These are phyloP conservation scores for Ectemnius cavifrons DNA, from an alignment of 2,888 invertebrate species.

Conservation along the genomic window DNA sequence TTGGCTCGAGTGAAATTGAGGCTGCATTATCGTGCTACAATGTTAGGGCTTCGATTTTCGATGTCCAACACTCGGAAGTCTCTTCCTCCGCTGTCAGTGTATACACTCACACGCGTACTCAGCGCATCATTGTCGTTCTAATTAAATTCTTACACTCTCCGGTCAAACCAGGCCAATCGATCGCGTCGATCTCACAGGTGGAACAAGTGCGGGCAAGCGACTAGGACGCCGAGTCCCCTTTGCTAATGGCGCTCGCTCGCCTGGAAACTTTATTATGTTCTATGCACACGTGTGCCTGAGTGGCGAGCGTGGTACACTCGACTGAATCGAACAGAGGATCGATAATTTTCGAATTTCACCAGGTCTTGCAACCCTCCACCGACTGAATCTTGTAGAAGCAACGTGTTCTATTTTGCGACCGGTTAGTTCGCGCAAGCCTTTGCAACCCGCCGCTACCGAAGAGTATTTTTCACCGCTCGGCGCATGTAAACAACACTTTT, in stretches of 20 bases:
- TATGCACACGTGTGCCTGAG: no score
- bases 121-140: constrained; percentile 46
- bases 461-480: constrained; percentile 35
- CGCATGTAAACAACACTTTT: constrained; percentile 39
- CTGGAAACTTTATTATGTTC: constrained; percentile 43
- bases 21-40: no score
- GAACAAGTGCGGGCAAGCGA: constrained; percentile 26
- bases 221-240: constrained; percentile 45
- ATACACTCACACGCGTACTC: not conserved
- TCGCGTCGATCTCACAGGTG: constrained; percentile 54
- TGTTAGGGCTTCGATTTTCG: no score
- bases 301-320: constrained; percentile 40
- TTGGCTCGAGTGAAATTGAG: no score
- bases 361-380: constrained; percentile 19
- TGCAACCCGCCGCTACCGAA: constrained; percentile 19
- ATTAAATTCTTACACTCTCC: constrained; percentile 53
- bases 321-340: constrained; percentile 49
- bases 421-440: constrained; percentile 21
- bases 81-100: no score
- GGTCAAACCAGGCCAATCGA: constrained; percentile 59
- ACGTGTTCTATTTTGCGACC: constrained; percentile 44
- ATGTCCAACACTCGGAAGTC: no score
- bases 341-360: constrained; percentile 53
- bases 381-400: constrained; percentile 14
- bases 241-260: constrained; percentile 53